Conservation (phyloP, 2,797 vertebrate genomes). For the Muscicapa striata region DNA sequence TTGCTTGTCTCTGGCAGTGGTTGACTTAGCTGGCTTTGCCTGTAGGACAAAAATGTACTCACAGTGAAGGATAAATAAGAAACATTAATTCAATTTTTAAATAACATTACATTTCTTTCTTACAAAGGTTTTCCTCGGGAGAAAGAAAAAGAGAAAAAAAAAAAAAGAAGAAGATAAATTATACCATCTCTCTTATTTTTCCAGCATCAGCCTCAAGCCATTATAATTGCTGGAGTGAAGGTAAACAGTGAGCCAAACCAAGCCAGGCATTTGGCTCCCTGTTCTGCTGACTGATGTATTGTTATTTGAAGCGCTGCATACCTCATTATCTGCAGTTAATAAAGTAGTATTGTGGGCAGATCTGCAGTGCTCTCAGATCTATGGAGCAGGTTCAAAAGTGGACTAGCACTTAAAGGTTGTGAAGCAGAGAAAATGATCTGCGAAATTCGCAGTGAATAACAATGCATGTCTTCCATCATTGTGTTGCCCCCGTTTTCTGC, state of each 20-base stretch:
- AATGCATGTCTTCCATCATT: not conserved
- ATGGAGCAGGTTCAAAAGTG: constrained; percentile 15
- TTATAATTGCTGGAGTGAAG: not conserved
- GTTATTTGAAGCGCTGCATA: constrained; percentile 43
- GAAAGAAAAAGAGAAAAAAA: not conserved
- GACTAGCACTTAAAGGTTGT: constrained; percentile 18
- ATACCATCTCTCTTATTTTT: not conserved
- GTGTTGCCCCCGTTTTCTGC: not conserved
- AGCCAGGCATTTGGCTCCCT: constrained; percentile 10
- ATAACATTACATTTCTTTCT: not conserved
- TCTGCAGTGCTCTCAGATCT: constrained; percentile 24
- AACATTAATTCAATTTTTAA: not conserved
- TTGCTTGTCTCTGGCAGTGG: not conserved
- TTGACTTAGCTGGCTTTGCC: not conserved
- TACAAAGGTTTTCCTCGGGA: not conserved
- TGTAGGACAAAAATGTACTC: not conserved
- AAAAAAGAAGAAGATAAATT: not conserved
- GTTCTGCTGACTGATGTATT: constrained; percentile 34
- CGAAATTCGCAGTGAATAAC: constrained; percentile 10
- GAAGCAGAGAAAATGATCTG: constrained; percentile 41
- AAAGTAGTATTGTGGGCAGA: constrained; percentile 44
- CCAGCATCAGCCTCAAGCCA: not conserved
- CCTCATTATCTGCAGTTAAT: constrained; percentile 58
- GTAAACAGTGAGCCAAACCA: constrained; percentile 17
- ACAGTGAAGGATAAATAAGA: not conserved